Evolutionary conservation across 2,888 invertebrate genomes (phyloP).

Genomic region (Leptura quadrifasciata): DNA sequence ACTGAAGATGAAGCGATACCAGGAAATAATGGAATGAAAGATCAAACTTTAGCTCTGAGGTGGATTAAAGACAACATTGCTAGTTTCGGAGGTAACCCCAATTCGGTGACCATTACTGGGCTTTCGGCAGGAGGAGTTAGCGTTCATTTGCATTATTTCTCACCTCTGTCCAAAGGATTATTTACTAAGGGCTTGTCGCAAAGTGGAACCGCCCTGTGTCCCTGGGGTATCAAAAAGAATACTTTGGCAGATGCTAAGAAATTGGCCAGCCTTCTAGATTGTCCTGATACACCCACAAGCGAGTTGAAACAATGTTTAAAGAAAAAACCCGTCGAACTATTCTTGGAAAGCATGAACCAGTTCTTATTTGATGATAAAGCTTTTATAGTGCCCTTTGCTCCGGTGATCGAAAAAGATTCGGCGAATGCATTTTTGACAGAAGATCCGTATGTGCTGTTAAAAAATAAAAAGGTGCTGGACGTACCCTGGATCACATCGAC

Average conservation of each 20-base stretch:
- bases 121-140: conserved; percentile 69
- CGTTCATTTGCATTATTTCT: conserved; percentile 69
- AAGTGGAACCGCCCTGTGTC: conserved; percentile 81
- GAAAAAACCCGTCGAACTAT: conserved; percentile 77
- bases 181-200: conserved; percentile 80
- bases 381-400: conserved; percentile 63
- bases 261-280: conserved; percentile 79
- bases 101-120: conserved; percentile 69
- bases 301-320: conserved; percentile 77
- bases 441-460: conserved; percentile 79
- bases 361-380: conserved; percentile 30
- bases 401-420: no score
- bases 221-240: conserved; percentile 76
- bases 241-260: conserved; percentile 78
- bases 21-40: conserved; percentile 70
- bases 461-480: conserved; percentile 77
- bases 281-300: conserved; percentile 75
- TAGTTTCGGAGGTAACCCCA: no score
- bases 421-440: conserved; percentile 80
- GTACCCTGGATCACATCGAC: no score
- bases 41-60: conserved; percentile 67
- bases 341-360: conserved; percentile 74
- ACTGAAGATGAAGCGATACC: no score
- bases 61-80: conserved; percentile 70
- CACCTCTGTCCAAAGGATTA: conserved; percentile 67